Percentiles rank a stretch among this genome's conserved stretches.
These are phyloP conservation scores for Gymnocypris eckloni DNA, from an alignment of 2,797 vertebrate species.

Conservation along the genomic window DNA sequence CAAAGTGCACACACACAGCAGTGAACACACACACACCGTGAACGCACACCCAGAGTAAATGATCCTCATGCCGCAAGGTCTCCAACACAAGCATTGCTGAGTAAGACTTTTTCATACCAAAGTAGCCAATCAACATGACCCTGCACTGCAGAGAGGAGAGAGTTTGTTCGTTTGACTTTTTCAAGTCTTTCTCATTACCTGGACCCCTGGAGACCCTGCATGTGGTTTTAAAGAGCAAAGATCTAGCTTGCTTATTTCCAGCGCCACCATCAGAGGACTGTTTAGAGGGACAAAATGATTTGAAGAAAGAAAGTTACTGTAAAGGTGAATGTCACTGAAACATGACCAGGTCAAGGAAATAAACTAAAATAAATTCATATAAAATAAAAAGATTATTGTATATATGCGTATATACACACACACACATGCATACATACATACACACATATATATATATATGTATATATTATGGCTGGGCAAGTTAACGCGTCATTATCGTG, in stretches of 20 bases:
- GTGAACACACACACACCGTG: no score
- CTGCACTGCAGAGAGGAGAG: conserved; percentile 7
- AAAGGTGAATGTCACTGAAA: not conserved
- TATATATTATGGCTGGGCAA: no score
- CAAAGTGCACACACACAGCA: no score
- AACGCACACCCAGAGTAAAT: not conserved
- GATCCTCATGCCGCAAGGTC: conserved; percentile 13
- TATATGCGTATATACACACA: no score
- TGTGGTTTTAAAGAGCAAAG: conserved; percentile 30
- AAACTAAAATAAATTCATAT: not conserved
- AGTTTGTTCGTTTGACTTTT: conserved; percentile 44
- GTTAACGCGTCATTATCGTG: no score
- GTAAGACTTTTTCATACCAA: conserved; percentile 43
- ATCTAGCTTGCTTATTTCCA: conserved; percentile 26
- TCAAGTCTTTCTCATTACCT: conserved; percentile 36
- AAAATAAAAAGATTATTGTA: not conserved
- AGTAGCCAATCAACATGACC: conserved; percentile 43
- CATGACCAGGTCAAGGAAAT: not conserved
- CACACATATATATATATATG: no score
- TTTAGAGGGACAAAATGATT: not conserved
- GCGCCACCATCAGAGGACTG: not conserved
- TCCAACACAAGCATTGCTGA: conserved; percentile 27
- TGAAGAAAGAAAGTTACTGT: not conserved
- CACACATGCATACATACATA: no score
- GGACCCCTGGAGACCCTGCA: conserved; percentile 39